Base-by-base conservation (phyloP, 2,113 vertebrate genomes). In the Podarcis raffonei region DNA sequence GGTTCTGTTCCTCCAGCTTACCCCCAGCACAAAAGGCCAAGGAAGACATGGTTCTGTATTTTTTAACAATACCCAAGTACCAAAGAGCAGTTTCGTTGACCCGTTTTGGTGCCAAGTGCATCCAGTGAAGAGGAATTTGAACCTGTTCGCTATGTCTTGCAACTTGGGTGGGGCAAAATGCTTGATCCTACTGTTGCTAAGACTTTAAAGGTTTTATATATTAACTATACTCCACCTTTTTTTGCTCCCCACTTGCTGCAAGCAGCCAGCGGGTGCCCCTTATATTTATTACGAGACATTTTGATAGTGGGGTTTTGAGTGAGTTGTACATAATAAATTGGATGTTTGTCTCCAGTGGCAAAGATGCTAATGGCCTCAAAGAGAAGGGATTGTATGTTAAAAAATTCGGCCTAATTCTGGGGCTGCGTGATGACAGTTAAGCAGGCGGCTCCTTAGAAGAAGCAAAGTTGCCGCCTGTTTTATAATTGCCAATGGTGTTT, bases 391-490 rank as follows among this genome's bases (percentile, higher is more conserved):
- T 88, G 74, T 25, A 1, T 75, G 87, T 83, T 42, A 75, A 74
- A 42, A 76, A 66, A 18, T 15, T 68, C 48, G 48, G 27, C 78
- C 75, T 32, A 42, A 81, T 76, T 66, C 1, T 27, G 35, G 78
- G 37, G 18, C 84, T 84, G 69, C 85, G 66, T 30, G 30, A 53
- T 13, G 59, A 37, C 30, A 16, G 32, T 35, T 13, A 90, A 89
- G 74, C 88, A 90, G 88, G 80, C 91, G 91, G 86, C 86, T 77
- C 91, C 90, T 91, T 80, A 88, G 84, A 90, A 89, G 84, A 35
- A n/a, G 9, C n/a, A 72, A 30, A 74, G 30, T 72, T 90, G 77
- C 88, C 90, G 88, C 88, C 86, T 87, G 84, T 93, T 20, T 0
- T 89, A 0, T 91, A 75, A 0, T 84, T 91, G 93, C 83, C 89